Percentiles rank a stretch among this genome's conserved stretches.
Conservation (phyloP, 2,113 vertebrate genomes). For the Scophthalmus maximus region DNA sequence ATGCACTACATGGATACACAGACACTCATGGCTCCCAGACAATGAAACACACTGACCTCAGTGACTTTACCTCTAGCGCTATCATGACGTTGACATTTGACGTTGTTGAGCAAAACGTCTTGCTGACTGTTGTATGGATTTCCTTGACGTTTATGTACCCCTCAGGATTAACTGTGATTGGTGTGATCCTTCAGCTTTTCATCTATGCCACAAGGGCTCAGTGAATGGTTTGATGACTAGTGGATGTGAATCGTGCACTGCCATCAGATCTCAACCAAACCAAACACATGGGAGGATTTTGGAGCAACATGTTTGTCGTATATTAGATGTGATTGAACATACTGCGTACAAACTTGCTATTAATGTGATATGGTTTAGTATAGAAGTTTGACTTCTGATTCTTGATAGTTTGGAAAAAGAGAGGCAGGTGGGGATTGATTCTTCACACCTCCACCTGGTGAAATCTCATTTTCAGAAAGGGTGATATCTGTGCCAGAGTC, state of each 20-base stretch:
- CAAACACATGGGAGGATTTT: too few species aligned
- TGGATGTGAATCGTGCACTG: neutral
- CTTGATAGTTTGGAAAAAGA: slow-evolving; percentile 1
- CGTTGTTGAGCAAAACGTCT: neutral
- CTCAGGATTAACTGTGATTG: neutral
- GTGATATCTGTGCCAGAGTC: slow-evolving; percentile 9
- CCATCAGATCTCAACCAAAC: too few species aligned
- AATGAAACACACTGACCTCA: neutral
- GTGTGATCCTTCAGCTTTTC: neutral
- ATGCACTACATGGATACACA: neutral
- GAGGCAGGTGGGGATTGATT: slow-evolving; percentile 4
- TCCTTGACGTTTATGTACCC: neutral
- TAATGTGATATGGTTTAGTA: neutral
- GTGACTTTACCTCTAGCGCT: neutral
- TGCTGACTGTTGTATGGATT: neutral
- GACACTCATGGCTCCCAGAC: neutral
- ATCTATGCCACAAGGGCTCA: neutral
- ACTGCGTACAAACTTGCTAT: too few species aligned
- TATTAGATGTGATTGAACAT: too few species aligned
- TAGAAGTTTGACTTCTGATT: neutral
- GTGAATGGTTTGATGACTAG: neutral
- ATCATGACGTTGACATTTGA: neutral
- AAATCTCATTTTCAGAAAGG: slow-evolving; percentile 11
- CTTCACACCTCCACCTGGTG: neutral
- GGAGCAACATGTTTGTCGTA: too few species aligned